Conservation (phyloP, 2,113 vertebrate genomes). For the Redunca redunca region DNA sequence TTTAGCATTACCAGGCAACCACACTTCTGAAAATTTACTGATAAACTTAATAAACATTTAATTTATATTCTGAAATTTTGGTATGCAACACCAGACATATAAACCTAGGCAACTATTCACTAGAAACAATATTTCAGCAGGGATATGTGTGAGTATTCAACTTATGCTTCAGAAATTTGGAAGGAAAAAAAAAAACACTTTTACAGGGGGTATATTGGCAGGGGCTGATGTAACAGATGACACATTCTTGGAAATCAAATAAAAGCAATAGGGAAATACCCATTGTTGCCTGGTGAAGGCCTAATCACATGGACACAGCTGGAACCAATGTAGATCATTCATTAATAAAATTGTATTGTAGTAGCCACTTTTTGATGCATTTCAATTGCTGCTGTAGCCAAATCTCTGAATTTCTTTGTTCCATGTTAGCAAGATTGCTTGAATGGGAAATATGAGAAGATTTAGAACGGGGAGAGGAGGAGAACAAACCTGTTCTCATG, state of each 20-base stretch:
- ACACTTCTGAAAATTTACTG: constrained; percentile 64
- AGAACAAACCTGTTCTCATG: constrained; percentile 22
- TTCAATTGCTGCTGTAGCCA: constrained; percentile 68
- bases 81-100: constrained; percentile 68
- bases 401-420: constrained; percentile 66
- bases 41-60: constrained; percentile 72
- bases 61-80: constrained; percentile 74
- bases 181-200: constrained; percentile 65
- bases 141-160: constrained; percentile 79
- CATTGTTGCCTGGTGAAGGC: constrained; percentile 80
- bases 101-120: constrained; percentile 74
- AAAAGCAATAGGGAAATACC: constrained; percentile 83
- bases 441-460: constrained; percentile 48
- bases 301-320: constrained; percentile 85
- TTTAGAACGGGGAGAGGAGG: background rate
- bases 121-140: constrained; percentile 77
- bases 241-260: constrained; percentile 86
- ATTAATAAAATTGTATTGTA: constrained; percentile 82
- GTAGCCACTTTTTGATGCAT: constrained; percentile 75
- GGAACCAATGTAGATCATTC: constrained; percentile 83
- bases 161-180: constrained; percentile 77
- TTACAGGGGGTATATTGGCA: constrained; percentile 78
- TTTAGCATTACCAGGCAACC: constrained; percentile 75
- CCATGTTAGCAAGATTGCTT: constrained; percentile 47
- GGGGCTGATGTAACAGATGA: constrained; percentile 81